Evolutionary conservation across 1,140 invertebrate species (phyloP).

Genomic region (Bombus terrestris): DNA sequence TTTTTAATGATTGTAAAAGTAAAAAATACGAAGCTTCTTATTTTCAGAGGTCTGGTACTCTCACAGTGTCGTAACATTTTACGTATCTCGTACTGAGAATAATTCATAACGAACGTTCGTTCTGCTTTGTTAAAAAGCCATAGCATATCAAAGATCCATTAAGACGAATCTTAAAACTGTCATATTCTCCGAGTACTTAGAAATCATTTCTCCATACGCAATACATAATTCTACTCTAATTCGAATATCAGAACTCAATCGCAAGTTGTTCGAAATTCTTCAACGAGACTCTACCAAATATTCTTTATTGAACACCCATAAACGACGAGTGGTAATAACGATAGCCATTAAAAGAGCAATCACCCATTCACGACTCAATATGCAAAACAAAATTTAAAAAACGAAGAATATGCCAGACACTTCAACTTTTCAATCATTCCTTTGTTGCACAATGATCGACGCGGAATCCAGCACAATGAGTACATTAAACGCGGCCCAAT

Average conservation of each 20-base stretch:
- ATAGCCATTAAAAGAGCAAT: background rate
- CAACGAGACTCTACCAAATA: background rate
- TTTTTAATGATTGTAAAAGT: too few relatives aligned
- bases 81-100: too few relatives aligned
- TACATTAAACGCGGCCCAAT: constrained; percentile 44
- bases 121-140: too few relatives aligned
- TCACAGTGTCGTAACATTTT: too few relatives aligned
- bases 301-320: background rate
- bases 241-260: background rate
- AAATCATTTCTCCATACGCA: too few relatives aligned
- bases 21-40: too few relatives aligned
- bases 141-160: too few relatives aligned
- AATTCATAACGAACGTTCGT: too few relatives aligned
- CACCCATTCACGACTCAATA: background rate
- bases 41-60: too few relatives aligned
- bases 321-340: background rate
- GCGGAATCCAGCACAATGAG: constrained; percentile 25
- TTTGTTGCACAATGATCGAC: constrained; percentile 12
- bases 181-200: too few relatives aligned
- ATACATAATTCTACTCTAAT: background rate
- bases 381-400: background rate
- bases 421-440: constrained; percentile 2
- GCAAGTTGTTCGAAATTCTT: background rate
- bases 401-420: background rate
- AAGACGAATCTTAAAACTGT: too few relatives aligned